phyloP scores from a whole-genome alignment of 1,140 invertebrate species.

The Drosophila ananassae region DNA sequence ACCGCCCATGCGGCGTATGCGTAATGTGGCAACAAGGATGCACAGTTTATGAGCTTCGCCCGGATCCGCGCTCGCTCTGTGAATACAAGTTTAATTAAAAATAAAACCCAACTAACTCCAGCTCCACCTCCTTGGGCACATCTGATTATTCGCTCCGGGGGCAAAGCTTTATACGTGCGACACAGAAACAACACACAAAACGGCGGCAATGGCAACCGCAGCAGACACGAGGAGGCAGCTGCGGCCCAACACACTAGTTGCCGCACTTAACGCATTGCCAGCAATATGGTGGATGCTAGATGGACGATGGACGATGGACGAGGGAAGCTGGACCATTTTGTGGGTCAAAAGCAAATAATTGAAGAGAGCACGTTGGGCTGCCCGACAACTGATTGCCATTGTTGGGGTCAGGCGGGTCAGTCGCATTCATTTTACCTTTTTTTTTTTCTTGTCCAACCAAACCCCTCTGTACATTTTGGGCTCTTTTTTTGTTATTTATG shows the following conservation, averaged over 20 bases:
- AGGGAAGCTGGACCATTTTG: conserved; percentile 33
- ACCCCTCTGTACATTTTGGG: not conserved
- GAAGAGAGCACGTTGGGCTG: conserved; percentile 40
- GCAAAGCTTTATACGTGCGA: conserved; percentile 41
- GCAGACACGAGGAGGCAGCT: not conserved
- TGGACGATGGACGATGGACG: not conserved
- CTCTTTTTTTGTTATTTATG: conserved; percentile 52
- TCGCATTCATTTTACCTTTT: conserved; percentile 35
- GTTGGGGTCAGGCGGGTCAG: conserved; percentile 38
- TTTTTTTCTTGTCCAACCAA: conserved; percentile 18
- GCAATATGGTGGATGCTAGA: conserved; percentile 6
- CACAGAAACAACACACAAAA: conserved; percentile 28
- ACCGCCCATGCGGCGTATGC: conserved; percentile 48
- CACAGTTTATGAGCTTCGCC: conserved; percentile 58
- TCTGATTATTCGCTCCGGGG: conserved; percentile 60
- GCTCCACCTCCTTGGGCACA: conserved; percentile 17
- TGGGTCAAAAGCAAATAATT: conserved; percentile 74
- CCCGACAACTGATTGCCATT: conserved; percentile 51
- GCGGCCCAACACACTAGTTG: conserved; percentile 24
- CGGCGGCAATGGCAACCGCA: not conserved
- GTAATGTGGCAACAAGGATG: conserved; percentile 56
- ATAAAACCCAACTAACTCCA: conserved; percentile 60
- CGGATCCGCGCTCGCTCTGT: conserved; percentile 14
- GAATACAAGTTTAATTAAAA: conserved; percentile 71
- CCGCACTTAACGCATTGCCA: conserved; percentile 46